Percentiles rank a stretch among this genome's conserved stretches.
Conservation (phyloP, 37 sponge, comb jelly and placozoan genomes). For the Halichondria panicea region DNA sequence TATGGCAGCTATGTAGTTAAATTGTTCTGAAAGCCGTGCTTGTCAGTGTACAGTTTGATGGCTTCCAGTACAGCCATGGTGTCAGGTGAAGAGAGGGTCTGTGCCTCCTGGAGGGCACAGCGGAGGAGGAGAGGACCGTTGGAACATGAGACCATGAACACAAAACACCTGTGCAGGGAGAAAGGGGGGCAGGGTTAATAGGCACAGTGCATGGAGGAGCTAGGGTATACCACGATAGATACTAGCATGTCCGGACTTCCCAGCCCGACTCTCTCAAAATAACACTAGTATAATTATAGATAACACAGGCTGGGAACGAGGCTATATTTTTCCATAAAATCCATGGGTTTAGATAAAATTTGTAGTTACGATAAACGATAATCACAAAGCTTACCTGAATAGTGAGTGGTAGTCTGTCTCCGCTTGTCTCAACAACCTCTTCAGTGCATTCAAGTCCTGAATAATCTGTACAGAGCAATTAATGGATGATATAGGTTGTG, state of each 20-base stretch:
- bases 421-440: constrained; percentile 59
- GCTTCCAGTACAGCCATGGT: constrained; percentile 42
- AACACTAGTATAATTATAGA: too few relatives aligned
- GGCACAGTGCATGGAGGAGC: too few relatives aligned
- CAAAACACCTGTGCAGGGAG: constrained; percentile 37
- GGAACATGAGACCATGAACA: constrained; percentile 47
- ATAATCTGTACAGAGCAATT: constrained; percentile 42
- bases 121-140: constrained; percentile 48
- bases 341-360: background rate
- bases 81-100: constrained; percentile 11
- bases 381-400: constrained; percentile 31
- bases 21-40: constrained; percentile 10
- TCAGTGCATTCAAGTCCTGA: constrained; percentile 70
- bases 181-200: too few relatives aligned
- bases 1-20: too few relatives aligned
- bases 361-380: background rate
- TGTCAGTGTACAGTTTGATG: constrained; percentile 36
- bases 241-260: too few relatives aligned
- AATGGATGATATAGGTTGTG: background rate
- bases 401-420: constrained; percentile 66
- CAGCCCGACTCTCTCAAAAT: too few relatives aligned
- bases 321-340: too few relatives aligned
- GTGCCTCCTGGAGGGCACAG: constrained; percentile 52
- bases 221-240: too few relatives aligned
- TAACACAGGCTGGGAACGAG: too few relatives aligned